These are phyloP conservation scores for Bombyx mandarina DNA, from an alignment of 1,140 invertebrate species.

Conservation along the genomic window DNA sequence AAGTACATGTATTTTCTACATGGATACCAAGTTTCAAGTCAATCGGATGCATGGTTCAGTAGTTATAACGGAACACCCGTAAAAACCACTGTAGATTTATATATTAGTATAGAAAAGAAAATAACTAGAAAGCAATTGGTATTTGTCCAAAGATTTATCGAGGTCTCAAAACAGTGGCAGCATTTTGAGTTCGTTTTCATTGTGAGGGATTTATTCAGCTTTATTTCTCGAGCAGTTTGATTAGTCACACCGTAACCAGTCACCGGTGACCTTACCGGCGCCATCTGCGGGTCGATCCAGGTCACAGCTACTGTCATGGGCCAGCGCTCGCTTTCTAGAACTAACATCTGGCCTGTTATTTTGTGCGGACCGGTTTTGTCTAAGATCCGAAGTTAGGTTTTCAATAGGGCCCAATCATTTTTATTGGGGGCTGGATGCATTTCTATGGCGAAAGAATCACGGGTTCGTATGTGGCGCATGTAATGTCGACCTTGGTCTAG, in stretches of 20 bases:
- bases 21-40: too few relatives aligned
- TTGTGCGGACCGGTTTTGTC: slow-evolving; percentile 1
- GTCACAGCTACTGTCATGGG: slow-evolving; percentile 5
- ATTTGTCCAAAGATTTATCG: background rate
- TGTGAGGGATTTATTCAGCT: slow-evolving; percentile 1
- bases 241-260: background rate
- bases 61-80: too few relatives aligned
- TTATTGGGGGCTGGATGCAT: too few relatives aligned
- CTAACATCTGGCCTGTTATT: background rate
- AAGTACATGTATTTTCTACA: too few relatives aligned
- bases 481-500: too few relatives aligned
- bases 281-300: slow-evolving; percentile 10
- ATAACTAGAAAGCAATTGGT: background rate
- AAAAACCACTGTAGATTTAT: too few relatives aligned
- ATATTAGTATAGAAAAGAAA: background rate
- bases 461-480: too few relatives aligned
- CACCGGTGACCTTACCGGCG: slow-evolving; percentile 8
- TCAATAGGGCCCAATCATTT: too few relatives aligned
- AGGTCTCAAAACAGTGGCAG: background rate
- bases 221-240: background rate
- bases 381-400: too few relatives aligned
- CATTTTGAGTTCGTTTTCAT: too few relatives aligned
- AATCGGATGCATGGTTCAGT: too few relatives aligned
- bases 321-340: slow-evolving; percentile 4
- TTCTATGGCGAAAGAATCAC: too few relatives aligned